Percentiles rank a stretch among this genome's conserved stretches.
phyloP scores from a whole-genome alignment of 2,888 invertebrate species.

The Metacarcinus magister region DNA sequence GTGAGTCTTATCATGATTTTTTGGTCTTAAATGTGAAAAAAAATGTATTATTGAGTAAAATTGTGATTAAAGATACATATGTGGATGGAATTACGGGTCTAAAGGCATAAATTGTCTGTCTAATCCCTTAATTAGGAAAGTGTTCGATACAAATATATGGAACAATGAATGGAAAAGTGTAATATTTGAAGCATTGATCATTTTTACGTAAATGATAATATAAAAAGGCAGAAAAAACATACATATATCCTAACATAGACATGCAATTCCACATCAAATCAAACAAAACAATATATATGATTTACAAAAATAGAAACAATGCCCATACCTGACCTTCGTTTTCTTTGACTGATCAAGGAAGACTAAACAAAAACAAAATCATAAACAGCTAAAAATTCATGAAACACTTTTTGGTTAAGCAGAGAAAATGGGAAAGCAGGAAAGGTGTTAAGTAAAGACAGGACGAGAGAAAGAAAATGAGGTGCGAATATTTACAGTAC shows the following conservation, averaged over 20 bases:
- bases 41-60: too few species aligned
- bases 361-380: neutral
- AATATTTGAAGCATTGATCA: neutral
- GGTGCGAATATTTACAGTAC: conserved; percentile 26
- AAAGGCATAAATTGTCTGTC: neutral
- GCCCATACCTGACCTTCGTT: neutral
- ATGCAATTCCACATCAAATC: too few species aligned
- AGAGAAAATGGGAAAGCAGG: neutral
- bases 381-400: neutral
- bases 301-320: too few species aligned
- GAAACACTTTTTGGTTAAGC: neutral
- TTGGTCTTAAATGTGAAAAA: too few species aligned
- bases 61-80: neutral
- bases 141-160: neutral
- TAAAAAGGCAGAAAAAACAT: neutral
- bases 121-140: neutral
- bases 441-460: neutral
- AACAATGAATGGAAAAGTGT: neutral
- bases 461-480: conserved; percentile 1
- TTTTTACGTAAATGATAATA: neutral
- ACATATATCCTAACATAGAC: neutral
- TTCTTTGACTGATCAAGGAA: neutral
- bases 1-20: too few species aligned
- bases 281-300: too few species aligned
- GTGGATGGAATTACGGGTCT: neutral